Evolutionary conservation across 2,797 vertebrate species (phyloP).

Genomic region (Poliocrania exsul): DNA sequence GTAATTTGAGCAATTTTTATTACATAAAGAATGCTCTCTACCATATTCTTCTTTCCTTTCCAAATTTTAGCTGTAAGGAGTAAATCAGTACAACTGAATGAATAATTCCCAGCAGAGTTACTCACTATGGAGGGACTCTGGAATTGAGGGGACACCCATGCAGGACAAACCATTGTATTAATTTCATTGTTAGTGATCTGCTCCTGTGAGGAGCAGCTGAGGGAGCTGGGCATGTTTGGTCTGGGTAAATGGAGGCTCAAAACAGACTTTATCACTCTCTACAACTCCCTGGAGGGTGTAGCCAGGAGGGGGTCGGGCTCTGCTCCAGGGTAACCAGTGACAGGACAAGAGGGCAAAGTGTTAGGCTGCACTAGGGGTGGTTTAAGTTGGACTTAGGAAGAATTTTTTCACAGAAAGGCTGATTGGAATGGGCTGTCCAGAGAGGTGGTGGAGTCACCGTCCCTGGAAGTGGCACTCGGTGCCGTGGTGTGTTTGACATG

Average conservation of each 20-base stretch:
- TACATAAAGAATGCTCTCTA: neutral
- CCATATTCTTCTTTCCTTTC: neutral
- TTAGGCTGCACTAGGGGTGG: neutral
- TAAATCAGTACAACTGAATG: neutral
- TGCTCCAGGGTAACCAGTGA: neutral
- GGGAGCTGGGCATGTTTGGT: neutral
- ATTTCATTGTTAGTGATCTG: neutral
- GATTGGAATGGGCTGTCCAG: neutral
- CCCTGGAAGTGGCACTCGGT: neutral
- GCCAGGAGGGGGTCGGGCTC: neutral
- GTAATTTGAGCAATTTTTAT: neutral
- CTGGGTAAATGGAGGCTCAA: neutral
- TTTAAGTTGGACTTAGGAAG: neutral
- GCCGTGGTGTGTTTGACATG: neutral
- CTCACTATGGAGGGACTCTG: neutral
- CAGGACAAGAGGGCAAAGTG: neutral
- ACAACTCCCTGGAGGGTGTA: neutral
- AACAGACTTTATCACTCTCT: too few relatives aligned
- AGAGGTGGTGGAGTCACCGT: neutral
- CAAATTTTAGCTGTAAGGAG: neutral
- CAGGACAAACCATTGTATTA: neutral
- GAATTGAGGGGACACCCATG: neutral
- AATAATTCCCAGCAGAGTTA: neutral
- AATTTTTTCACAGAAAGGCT: neutral
- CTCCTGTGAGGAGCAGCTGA: neutral